phyloP scores from a whole-genome alignment of 2,888 invertebrate species.

The Isotomurus palustris region DNA sequence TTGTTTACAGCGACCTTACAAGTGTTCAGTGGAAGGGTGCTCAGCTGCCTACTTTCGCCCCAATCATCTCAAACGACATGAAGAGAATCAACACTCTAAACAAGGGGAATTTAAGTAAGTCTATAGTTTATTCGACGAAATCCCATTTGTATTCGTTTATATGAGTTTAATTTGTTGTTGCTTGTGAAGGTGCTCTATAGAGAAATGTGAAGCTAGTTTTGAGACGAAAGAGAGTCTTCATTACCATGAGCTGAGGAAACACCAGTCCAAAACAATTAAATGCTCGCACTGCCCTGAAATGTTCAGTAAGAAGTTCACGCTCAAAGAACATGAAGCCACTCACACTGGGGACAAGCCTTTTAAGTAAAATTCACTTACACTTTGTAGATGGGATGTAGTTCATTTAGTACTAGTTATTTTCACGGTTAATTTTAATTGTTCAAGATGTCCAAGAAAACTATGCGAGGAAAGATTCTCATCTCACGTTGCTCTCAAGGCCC shows the following conservation, averaged over 20 bases:
- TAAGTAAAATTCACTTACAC: slow-evolving; percentile 17
- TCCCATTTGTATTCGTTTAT: neutral
- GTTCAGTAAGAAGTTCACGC: slow-evolving; percentile 32
- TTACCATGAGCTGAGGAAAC: slow-evolving; percentile 29
- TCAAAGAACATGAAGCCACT: slow-evolving; percentile 36
- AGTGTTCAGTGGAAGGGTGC: slow-evolving; percentile 34
- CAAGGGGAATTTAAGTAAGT: slow-evolving; percentile 7
- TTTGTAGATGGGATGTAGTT: neutral
- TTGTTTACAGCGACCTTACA: slow-evolving; percentile 31
- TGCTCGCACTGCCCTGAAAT: slow-evolving; percentile 31
- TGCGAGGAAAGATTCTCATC: slow-evolving; percentile 27
- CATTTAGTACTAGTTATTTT: no score
- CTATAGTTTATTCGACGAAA: neutral
- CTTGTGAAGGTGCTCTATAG: slow-evolving; percentile 25
- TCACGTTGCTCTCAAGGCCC: slow-evolving; percentile 18
- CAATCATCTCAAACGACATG: slow-evolving; percentile 37
- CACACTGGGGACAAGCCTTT: slow-evolving; percentile 32
- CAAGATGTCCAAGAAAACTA: slow-evolving; percentile 23
- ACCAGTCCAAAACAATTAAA: slow-evolving; percentile 10
- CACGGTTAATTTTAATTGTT: no score
- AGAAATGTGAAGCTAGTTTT: slow-evolving; percentile 35
- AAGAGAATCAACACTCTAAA: no score
- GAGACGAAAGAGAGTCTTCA: slow-evolving; percentile 24
- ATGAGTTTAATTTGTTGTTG: neutral
- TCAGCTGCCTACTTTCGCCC: slow-evolving; percentile 25